phyloP scores from a whole-genome alignment of 2,797 vertebrate species.

The Dermochelys coriacea region DNA sequence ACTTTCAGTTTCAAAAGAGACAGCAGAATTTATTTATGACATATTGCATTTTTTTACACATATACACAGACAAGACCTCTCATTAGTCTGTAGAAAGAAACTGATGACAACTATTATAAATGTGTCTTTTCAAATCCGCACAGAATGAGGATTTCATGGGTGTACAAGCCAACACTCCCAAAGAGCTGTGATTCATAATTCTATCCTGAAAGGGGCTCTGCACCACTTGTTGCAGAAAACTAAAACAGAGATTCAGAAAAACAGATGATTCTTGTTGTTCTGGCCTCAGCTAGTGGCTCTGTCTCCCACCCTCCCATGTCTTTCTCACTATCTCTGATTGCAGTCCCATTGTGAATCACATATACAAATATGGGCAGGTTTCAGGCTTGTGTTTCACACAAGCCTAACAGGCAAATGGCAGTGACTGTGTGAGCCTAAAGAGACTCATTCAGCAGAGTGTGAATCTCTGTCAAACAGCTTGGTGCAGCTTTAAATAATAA shows the following conservation, averaged over 20 bases:
- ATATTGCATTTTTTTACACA: rapidly evolving
- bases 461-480: background rate
- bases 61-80: background rate
- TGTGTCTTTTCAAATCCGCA: background rate
- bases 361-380: background rate
- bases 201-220: background rate
- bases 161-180: background rate
- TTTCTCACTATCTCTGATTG: background rate
- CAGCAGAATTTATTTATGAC: constrained; percentile 49
- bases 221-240: background rate
- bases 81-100: background rate
- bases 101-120: background rate
- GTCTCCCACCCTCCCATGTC: background rate
- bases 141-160: background rate
- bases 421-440: background rate
- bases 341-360: rapidly evolving
- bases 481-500: background rate
- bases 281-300: rapidly evolving
- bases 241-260: background rate
- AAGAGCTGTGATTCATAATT: background rate
- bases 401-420: constrained; percentile 27
- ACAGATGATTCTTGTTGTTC: background rate
- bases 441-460: rapidly evolving
- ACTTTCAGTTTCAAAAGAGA: background rate
- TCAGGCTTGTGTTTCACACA: background rate